phyloP scores from a whole-genome alignment of 2,888 invertebrate genomes.

The Rhamphomyia laevipes region DNA sequence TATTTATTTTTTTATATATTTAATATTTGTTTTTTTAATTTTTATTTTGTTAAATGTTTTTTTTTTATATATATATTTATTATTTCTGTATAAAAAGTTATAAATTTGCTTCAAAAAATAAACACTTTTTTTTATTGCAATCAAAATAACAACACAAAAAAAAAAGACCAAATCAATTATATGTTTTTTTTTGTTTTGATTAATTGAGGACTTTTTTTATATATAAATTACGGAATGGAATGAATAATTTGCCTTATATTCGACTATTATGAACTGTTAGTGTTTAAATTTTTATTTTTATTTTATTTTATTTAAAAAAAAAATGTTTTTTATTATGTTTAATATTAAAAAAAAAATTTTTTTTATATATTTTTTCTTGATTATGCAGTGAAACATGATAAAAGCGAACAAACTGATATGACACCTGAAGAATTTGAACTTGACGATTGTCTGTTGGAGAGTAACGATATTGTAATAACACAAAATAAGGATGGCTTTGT shows the following conservation, averaged over 20 bases:
- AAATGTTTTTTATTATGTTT: not conserved
- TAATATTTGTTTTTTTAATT: not conserved
- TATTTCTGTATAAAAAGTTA: no score
- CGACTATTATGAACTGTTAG: slow-evolving; percentile 8
- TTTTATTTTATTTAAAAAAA: not conserved
- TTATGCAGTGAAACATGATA: slow-evolving; percentile 32
- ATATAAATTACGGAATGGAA: slow-evolving; percentile 10
- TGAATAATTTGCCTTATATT: slow-evolving; percentile 7
- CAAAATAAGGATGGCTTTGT: slow-evolving; percentile 38
- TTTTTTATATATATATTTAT: not conserved
- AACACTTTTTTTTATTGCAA: no score
- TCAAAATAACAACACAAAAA: no score
- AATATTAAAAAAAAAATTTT: not conserved
- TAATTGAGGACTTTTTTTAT: not conserved
- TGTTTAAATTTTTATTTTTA: not conserved
- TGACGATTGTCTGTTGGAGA: slow-evolving; percentile 35
- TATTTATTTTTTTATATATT: not conserved
- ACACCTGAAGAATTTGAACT: slow-evolving; percentile 34
- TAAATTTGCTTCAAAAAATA: no score
- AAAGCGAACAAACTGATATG: slow-evolving; percentile 35
- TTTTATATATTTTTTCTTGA: slow-evolving; percentile 1
- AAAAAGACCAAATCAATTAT: not conserved
- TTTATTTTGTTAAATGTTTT: not conserved
- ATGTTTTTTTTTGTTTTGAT: not conserved
- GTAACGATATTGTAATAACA: slow-evolving; percentile 37